Conservation (phyloP, 2,797 vertebrate species). For the Coreius guichenoti region DNA sequence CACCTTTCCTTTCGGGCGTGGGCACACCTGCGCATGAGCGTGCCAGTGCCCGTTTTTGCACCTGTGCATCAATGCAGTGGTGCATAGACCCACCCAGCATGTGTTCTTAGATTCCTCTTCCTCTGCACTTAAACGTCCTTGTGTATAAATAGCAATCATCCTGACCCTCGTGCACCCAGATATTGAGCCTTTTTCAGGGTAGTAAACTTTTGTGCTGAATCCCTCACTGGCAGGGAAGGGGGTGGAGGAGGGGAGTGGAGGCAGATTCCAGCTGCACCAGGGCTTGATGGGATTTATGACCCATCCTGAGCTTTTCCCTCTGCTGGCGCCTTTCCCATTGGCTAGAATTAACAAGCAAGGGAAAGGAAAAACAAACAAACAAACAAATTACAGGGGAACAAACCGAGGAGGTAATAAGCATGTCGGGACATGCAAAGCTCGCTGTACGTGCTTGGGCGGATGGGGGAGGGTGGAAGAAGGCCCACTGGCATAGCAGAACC, state of each 20-base stretch:
- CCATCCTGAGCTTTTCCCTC: slow-evolving; percentile 65
- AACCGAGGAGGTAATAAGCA: slow-evolving; percentile 76
- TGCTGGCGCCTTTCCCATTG: slow-evolving; percentile 70
- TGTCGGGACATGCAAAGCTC: slow-evolving; percentile 70
- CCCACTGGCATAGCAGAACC: slow-evolving; percentile 46
- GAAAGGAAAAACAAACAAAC: slow-evolving; percentile 66
- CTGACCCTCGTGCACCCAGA: slow-evolving; percentile 75
- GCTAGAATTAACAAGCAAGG: slow-evolving; percentile 74
- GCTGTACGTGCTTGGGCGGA: slow-evolving; percentile 59
- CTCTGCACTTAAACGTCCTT: slow-evolving; percentile 69
- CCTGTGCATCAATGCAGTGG: slow-evolving; percentile 60
- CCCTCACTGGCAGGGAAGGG: slow-evolving; percentile 57
- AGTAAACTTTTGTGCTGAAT: slow-evolving; percentile 74
- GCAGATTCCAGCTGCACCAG: slow-evolving; percentile 66
- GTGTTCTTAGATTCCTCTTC: slow-evolving; percentile 62
- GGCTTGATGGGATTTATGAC: slow-evolving; percentile 77
- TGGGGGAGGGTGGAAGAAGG: slow-evolving; percentile 18
- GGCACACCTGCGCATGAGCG: slow-evolving; percentile 9
- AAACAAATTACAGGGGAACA: slow-evolving; percentile 79
- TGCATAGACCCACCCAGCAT: slow-evolving; percentile 57
- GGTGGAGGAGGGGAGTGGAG: slow-evolving; percentile 59
- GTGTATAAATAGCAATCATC: slow-evolving; percentile 81
- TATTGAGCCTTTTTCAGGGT: slow-evolving; percentile 76
- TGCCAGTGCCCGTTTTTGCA: slow-evolving; percentile 53
- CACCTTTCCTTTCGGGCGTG: slow-evolving; percentile 38